Evolutionary conservation across 2,113 vertebrate species (phyloP), one percentile per base, ranked within the genome.

Genomic region (Nothobranchius kuhntae): DNA sequence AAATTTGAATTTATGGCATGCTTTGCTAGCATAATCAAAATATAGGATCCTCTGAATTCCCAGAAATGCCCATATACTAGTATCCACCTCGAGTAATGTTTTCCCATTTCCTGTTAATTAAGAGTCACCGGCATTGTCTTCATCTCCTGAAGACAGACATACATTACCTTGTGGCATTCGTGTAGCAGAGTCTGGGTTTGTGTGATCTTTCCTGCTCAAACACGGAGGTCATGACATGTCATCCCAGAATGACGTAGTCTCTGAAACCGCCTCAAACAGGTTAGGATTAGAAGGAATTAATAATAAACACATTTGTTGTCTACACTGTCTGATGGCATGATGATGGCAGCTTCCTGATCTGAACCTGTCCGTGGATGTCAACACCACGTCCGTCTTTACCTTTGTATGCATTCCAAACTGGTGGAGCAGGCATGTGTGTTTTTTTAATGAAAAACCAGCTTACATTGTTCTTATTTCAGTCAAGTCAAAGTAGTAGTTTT

Each of bases 321-420:
- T 40, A 6, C 12, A 17, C 14, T 47, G 3, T 30, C 46, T 21
- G 7, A 17, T 35, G 48, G 13, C 53, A 13, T 44, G 9, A 21
- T 65, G 9, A 17, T 45, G 36, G 14, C 9, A 52, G 71, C 57
- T 51, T 66, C 9, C 24, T 61, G 21, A 44, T 71, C 13, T 47
- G 14, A 58, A 36, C 24, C 10, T 54, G 30, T 42, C 13, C 11
- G 6, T 17, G 2, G 53, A 51, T 58, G 58, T 58, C 38, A 51
- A 15, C 50, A 55, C 50, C n/a, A 30, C 21, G 13, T 55, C 13
- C 9, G 36, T 57, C 53, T 65, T 65, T 9, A 1, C 12, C 0
- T 47, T 13, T 57, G 35, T 47, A 13, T 61, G 17, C 47, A 6
- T 30, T 65, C 38, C 17, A 65, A 7, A 11, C 38, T 11, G 38